Evolutionary conservation across 2,888 invertebrate genomes (phyloP), one percentile per base, ranked within the genome.

Genomic region (Serrognathus titanus): DNA sequence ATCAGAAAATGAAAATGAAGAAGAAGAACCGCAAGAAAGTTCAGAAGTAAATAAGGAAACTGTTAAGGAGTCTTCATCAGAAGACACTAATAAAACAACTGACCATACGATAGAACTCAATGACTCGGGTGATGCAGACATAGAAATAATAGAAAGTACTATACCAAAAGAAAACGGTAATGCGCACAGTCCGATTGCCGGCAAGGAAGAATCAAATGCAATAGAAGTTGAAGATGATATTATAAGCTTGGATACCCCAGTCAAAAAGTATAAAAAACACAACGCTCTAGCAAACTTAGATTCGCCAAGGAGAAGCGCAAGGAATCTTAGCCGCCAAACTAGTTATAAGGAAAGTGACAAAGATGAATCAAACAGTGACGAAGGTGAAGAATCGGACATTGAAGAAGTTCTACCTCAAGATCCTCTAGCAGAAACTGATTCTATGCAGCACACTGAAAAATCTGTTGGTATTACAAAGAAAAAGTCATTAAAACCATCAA

Each of bases 351-450:
- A 79, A 60, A 72, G 69, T 52, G 74, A 75, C 38, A 74, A 75
- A 58, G 75, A 74, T 39, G 69, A 43, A 13, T 81, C 81, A 59
- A 70, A 70, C 16, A 24, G 10, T 2, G 64, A 65, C 35, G 80
- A 81, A 58, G 65, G 78, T 8, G 81, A 74, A 64, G 84, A 82
- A 59, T 85, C 85, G 9, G 87, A 88, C 64, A 78, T 86, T 55
- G 86, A 87, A 69, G 86, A 87, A 74, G 80, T 87, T 2, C 70
- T 81, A 39, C 80, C 82, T 1, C 81, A 82, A 63, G 85, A 87
- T 76, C 82, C 84, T 2, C 69, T 85, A 3, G 83, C 81, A 20
- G 79, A 77, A 55, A 70, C 74, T 1, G 78, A 78, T 57, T 51
- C 64, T n/a, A 38, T 53, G 10, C 76, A 79, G 57, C 37, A 59